Evolutionary conservation across 2,797 vertebrate genomes (phyloP).

Genomic region (Bradypodion pumilum): DNA sequence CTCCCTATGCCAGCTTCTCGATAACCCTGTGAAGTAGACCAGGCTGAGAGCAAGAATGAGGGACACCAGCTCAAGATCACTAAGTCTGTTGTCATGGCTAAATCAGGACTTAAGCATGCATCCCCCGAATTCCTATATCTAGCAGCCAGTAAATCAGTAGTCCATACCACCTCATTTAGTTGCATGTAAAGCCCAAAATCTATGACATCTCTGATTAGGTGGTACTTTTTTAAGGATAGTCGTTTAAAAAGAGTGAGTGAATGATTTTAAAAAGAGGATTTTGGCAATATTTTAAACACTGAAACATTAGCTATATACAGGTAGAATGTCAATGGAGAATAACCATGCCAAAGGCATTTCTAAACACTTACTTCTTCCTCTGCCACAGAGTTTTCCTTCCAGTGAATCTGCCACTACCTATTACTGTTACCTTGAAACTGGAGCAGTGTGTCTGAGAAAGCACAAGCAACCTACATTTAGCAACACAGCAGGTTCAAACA

Average conservation of each 20-base stretch:
- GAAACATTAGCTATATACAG: neutral
- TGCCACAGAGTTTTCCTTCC: neutral
- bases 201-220: neutral
- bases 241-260: neutral
- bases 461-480: neutral
- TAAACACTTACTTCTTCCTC: neutral
- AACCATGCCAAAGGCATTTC: neutral
- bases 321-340: neutral
- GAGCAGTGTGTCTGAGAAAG: neutral
- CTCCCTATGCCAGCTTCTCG: no score
- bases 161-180: neutral
- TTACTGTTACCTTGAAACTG: conserved; percentile 7
- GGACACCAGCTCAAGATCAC: neutral
- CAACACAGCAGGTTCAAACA: neutral
- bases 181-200: no score
- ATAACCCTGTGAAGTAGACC: no score
- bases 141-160: neutral
- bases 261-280: neutral
- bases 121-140: neutral
- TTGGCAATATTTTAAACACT: neutral
- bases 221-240: neutral
- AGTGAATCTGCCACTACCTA: neutral
- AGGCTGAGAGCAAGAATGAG: no score
- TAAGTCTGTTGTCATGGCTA: neutral
- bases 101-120: neutral